phyloP scores from a whole-genome alignment of 2,113 vertebrate species.

The Daphoenositta chrysoptera region DNA sequence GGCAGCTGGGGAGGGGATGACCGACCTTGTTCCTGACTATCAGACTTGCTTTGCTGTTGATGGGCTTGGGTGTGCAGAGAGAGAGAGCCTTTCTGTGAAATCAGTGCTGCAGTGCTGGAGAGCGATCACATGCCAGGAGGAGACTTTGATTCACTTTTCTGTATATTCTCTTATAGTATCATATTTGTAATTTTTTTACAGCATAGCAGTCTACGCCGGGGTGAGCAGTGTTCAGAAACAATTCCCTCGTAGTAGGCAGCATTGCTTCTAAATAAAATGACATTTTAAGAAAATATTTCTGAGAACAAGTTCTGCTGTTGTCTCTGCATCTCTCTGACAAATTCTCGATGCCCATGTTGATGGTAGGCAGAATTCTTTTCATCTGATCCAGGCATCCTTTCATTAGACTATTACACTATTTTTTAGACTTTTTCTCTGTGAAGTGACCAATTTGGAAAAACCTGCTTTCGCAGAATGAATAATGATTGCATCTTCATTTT shows the following conservation, averaged over 20 bases:
- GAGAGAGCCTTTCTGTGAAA: background rate
- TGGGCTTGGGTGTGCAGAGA: background rate
- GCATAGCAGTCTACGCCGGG: accelerated
- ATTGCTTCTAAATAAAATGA: background rate
- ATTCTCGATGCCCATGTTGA: background rate
- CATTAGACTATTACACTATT: background rate
- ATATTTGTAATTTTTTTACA: background rate
- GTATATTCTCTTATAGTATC: background rate
- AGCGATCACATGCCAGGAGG: background rate
- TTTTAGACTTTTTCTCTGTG: background rate
- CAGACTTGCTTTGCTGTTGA: slow-evolving; percentile 61
- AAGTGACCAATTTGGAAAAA: background rate
- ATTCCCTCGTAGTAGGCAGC: background rate
- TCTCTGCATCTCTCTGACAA: slow-evolving; percentile 36
- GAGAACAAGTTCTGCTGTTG: slow-evolving; percentile 24
- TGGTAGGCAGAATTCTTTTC: slow-evolving; percentile 14
- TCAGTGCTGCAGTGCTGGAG: slow-evolving; percentile 7
- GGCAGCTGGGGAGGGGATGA: slow-evolving; percentile 41
- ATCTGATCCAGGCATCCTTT: background rate
- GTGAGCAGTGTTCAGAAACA: background rate
- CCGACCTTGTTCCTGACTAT: slow-evolving; percentile 59
- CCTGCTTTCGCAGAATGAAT: background rate
- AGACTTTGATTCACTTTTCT: background rate
- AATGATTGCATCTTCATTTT: background rate
- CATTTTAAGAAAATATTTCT: background rate